Percentiles rank a stretch among this genome's conserved stretches.
Conservation (phyloP, 1,140 invertebrate species). For the Monomorium pharaonis region DNA sequence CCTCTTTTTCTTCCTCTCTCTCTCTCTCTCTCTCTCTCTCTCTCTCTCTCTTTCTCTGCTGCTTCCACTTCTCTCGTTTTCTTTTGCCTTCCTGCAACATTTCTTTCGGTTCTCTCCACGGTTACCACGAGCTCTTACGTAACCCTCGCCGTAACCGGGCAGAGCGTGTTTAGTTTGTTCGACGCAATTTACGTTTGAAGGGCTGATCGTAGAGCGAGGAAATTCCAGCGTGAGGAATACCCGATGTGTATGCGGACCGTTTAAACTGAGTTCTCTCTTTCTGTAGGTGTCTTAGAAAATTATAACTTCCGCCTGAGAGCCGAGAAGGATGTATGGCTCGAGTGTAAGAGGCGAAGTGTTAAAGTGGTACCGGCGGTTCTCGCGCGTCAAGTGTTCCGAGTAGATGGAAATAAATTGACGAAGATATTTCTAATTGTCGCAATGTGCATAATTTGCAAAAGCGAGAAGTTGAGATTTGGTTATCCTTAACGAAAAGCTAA, state of each 20-base stretch:
- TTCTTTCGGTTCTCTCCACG: conserved; percentile 25
- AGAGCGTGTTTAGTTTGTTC: conserved; percentile 23
- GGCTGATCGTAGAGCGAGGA: conserved; percentile 15
- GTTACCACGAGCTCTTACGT: conserved; percentile 48
- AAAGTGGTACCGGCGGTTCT: background rate
- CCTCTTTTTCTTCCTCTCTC: background rate
- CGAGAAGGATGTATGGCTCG: conserved; percentile 12
- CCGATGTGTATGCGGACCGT: conserved; percentile 6
- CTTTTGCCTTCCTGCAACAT: background rate
- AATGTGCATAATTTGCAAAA: background rate
- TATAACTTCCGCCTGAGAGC: conserved; percentile 49
- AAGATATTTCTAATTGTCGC: background rate
- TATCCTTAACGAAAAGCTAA: background rate
- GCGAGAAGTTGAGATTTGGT: background rate
- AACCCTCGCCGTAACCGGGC: conserved; percentile 36
- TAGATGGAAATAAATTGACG: background rate
- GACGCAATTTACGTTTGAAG: conserved; percentile 57
- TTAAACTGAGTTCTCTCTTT: conserved; percentile 21
- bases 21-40: background rate
- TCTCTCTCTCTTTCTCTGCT: no score
- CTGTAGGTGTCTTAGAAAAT: conserved; percentile 32
- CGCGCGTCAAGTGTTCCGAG: background rate
- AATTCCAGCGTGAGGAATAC: conserved; percentile 43
- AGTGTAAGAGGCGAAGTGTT: conserved; percentile 28
- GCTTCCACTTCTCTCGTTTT: background rate